A percentile compares a stretch with the other conserved stretches of the same genome.
phyloP scores from a whole-genome alignment of 2,113 vertebrate genomes.

The Miniopterus natalensis region DNA sequence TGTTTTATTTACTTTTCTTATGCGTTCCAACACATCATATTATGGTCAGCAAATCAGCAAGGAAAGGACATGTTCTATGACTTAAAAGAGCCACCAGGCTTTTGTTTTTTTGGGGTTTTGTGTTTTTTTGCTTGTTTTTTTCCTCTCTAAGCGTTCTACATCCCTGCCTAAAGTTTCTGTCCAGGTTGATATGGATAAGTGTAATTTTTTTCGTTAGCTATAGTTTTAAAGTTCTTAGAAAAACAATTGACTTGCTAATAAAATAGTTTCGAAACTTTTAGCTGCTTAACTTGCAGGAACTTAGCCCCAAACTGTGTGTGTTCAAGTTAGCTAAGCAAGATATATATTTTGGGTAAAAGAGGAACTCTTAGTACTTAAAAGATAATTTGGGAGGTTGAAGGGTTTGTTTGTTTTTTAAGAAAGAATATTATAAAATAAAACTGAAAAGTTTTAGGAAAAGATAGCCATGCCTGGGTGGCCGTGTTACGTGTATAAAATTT shows the following conservation, averaged over 20 bases:
- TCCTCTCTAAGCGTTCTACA: neutral
- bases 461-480: neutral
- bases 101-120: neutral
- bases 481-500: neutral
- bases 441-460: neutral
- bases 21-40: constrained; percentile 12
- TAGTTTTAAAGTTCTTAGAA: neutral
- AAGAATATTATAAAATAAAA: constrained; percentile 49
- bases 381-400: neutral
- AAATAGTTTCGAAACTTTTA: constrained; percentile 24
- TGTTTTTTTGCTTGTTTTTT: neutral
- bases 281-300: constrained; percentile 36
- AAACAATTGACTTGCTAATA: constrained; percentile 59
- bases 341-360: neutral
- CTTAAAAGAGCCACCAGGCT: constrained; percentile 21
- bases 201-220: neutral
- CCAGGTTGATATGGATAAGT: constrained; percentile 40
- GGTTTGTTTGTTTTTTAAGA: neutral
- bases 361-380: neutral
- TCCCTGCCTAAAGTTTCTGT: constrained; percentile 15
- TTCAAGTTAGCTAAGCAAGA: neutral
- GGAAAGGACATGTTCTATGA: neutral
- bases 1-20: constrained; percentile 48
- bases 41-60: constrained; percentile 14
- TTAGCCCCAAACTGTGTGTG: neutral